Base-by-base conservation (phyloP, 2,797 vertebrate species). In the Discoglossus pictus region DNA sequence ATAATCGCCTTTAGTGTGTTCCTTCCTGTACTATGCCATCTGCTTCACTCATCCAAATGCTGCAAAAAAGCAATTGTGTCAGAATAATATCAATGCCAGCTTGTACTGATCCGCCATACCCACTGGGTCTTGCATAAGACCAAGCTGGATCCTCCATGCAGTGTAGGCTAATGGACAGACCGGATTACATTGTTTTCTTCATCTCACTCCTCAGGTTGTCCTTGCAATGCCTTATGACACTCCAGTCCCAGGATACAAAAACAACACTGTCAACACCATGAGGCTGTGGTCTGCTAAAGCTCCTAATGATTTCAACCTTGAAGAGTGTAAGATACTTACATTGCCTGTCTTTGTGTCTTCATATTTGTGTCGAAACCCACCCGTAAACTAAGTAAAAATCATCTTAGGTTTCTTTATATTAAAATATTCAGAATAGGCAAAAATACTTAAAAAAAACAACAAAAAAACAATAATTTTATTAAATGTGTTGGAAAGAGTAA, bases 251-350 rank as follows among this genome's bases (percentile, higher is more conserved):
- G 93, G 92, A 36, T 94, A 91, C 80, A 92, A 88, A 83, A 94
- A 93, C 80, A 93, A 94, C 81, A 93, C 93, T 0, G 92, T 94
- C 16, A 94, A 94, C 78, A 94, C 93, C 65, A 93, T 94, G 92
- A 87, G 92, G 53, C 85, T 94, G n/a, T 94, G 93, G 93, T 94
- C 92, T 8, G 91, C 92, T 59, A 94, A 94, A 76, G 93, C 93
- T 0, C 92, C 92, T 66, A 92, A 92, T 0, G 91, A 93, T 80
- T 94, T 94, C 87, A 93, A 90, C 68, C 87, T 94, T 48, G 82
- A 92, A 16, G 90, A 94, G 47, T 94, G 93, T 93, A 85, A 54
- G 91, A 80, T 13, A 35, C 44, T 0, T 20, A 10, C 16, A 56
- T 7, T 38, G 39, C 44, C 24, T 46, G 15, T 35, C 0, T n/a